These are phyloP conservation scores for Pomatorhinus ruficollis DNA, from an alignment of 2,113 vertebrate species.

Conservation along the genomic window DNA sequence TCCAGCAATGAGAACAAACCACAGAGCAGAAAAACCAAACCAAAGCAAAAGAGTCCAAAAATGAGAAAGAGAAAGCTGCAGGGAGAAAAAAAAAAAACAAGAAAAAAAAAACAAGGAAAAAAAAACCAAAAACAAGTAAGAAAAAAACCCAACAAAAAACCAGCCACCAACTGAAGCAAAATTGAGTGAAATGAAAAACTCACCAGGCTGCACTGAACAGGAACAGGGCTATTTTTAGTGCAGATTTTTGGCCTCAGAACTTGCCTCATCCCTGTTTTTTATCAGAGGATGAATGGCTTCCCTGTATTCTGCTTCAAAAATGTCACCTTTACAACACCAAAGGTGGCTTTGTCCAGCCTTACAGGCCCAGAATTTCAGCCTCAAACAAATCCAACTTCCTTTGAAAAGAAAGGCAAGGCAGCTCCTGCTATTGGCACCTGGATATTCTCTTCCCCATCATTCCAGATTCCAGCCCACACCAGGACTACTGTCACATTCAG, in stretches of 20 bases:
- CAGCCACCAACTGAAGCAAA: background rate
- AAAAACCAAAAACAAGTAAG: background rate
- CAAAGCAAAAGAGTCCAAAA: slow-evolving; percentile 38
- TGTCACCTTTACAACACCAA: background rate
- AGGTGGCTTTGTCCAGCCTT: background rate
- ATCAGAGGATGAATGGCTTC: background rate
- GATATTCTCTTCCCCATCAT: background rate
- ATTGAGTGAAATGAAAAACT: background rate
- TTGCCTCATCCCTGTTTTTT: background rate
- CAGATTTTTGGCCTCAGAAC: background rate
- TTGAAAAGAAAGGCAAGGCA: background rate
- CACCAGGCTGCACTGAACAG: background rate
- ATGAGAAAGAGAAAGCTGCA: slow-evolving; percentile 10
- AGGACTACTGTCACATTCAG: background rate
- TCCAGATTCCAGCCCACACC: background rate
- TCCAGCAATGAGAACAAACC: slow-evolving; percentile 71
- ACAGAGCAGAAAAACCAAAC: slow-evolving; percentile 52
- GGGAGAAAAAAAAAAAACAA: background rate
- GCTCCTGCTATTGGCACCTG: background rate
- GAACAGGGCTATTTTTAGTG: slow-evolving; percentile 11
- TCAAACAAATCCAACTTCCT: background rate
- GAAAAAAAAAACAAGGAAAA: background rate
- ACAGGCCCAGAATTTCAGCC: background rate
- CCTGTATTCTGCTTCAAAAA: background rate
- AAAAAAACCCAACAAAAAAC: background rate